phyloP scores from a whole-genome alignment of 1,140 invertebrate genomes.

The Penaeus chinensis region DNA sequence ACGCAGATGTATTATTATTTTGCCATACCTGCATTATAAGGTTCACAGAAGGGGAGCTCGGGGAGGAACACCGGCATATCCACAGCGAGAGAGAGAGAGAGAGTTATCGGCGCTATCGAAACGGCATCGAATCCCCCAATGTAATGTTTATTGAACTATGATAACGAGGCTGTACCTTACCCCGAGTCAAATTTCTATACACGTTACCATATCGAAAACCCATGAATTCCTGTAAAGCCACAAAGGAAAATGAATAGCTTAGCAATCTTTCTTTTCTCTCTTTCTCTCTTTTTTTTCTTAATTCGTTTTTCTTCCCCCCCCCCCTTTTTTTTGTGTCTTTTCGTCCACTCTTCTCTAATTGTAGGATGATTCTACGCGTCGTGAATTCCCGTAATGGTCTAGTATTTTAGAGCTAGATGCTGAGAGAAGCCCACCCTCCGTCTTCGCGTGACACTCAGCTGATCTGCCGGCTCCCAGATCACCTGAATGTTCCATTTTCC shows the following conservation, averaged over 20 bases:
- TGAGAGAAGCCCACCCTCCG: slow-evolving; percentile 33
- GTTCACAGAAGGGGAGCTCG: no score
- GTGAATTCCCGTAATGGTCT: slow-evolving; percentile 40
- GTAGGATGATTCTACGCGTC: slow-evolving; percentile 47
- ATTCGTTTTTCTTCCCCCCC: not conserved
- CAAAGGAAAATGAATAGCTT: no score
- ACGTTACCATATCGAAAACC: slow-evolving; percentile 49
- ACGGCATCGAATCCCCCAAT: no score
- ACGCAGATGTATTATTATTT: no score
- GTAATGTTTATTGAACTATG: slow-evolving; percentile 51
- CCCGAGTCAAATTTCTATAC: slow-evolving; percentile 49
- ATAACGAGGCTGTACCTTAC: slow-evolving; percentile 43
- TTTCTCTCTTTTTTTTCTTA: not conserved
- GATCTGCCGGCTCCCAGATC: slow-evolving; percentile 37
- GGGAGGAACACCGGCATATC: no score
- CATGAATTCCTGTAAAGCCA: slow-evolving; percentile 12
- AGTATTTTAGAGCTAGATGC: slow-evolving; percentile 44
- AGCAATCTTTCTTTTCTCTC: not conserved
- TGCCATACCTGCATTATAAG: no score
- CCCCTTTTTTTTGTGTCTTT: slow-evolving; percentile 1
- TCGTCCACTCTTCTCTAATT: slow-evolving; percentile 47
- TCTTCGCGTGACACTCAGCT: slow-evolving; percentile 31
- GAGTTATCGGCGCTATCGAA: no score
- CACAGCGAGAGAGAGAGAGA: no score
- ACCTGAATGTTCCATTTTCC: slow-evolving; percentile 28